Evolutionary conservation across 30 jellyfish, hydroid and myxozoan genomes (phyloP).

Genomic region (Euphysa ruthae): DNA sequence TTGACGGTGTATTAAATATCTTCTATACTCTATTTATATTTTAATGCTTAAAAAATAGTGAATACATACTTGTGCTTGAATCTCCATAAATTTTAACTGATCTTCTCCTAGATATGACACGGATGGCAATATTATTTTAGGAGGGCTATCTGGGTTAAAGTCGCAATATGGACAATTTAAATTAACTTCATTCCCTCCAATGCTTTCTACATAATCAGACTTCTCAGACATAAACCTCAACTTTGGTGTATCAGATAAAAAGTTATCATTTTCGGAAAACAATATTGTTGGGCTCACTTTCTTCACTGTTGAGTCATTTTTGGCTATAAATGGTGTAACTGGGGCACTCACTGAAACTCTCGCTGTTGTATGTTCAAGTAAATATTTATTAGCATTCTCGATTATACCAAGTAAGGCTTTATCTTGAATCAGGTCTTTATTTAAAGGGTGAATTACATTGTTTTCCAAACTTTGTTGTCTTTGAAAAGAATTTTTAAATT

Average conservation of each 20-base stretch:
- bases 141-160: slow-evolving; percentile 9
- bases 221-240: background rate
- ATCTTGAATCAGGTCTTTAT: background rate
- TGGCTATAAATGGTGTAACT: background rate
- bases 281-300: background rate
- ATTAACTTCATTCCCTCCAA: background rate
- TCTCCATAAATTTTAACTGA: slow-evolving; percentile 44
- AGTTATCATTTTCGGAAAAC: background rate
- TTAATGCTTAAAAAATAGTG: no score
- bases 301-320: background rate
- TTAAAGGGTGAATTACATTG: background rate
- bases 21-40: no score
- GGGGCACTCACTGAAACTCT: background rate
- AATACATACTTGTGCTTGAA: slow-evolving; percentile 77
- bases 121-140: slow-evolving; percentile 13
- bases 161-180: slow-evolving; percentile 50
- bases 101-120: slow-evolving; percentile 44
- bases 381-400: slow-evolving; percentile 25
- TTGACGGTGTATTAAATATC: no score
- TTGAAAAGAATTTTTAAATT: background rate
- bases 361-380: slow-evolving; percentile 2
- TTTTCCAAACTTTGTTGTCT: background rate
- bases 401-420: slow-evolving; percentile 18
- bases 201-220: background rate
- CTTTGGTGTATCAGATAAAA: slow-evolving; percentile 19